Evolutionary conservation across 2,113 vertebrate species (phyloP), one percentile per base, ranked within the genome.

Genomic region (Gadus macrocephalus): DNA sequence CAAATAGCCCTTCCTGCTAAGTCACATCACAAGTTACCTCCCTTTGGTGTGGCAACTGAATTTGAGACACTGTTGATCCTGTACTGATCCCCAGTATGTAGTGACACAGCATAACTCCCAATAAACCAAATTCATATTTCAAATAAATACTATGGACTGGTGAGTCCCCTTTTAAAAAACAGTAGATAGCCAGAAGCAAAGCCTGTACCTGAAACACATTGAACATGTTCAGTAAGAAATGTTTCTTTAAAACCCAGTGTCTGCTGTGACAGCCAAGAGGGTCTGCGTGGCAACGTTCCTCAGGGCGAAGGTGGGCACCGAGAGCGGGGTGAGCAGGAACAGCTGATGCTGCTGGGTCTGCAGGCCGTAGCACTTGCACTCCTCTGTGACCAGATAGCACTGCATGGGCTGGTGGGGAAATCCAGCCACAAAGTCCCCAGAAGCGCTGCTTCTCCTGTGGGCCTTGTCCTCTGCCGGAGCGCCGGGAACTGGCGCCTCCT

Each of bases 301-400:
- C n/a, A 96, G 84, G 1, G 91, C 91, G 16, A 94, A 93, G 1
- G 91, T 93, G 15, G 95, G 95, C 9, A 93, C 92, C 3, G 92
- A 88, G 9, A 90, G 86, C 0, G 87, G 88, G 4, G 89, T 56
- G 17, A 95, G 83, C 64, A 96, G 70, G 76, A 93, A 93, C 20
- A 96, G 90, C 80, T 91, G 93, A 76, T 95, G 91, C 11, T 91
- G 91, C 3, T 86, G 86, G 0, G 88, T 86, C 78, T 95, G 94
- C 59, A 95, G 77, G 0, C 83, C 92, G 17, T 79, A 94, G 80
- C 91, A 86, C 80, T 93, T 93, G 68, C 92, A 92, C 68, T 93
- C 90, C 0, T 92, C 90, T 20, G 91, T 89, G 19, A 92, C 89
- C 1, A 93, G 77, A 88, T 95, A 93, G 84, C 91, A 92, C 81